Evolutionary conservation across 1,140 invertebrate genomes (phyloP).

Genomic region (Drosophila lowei): DNA sequence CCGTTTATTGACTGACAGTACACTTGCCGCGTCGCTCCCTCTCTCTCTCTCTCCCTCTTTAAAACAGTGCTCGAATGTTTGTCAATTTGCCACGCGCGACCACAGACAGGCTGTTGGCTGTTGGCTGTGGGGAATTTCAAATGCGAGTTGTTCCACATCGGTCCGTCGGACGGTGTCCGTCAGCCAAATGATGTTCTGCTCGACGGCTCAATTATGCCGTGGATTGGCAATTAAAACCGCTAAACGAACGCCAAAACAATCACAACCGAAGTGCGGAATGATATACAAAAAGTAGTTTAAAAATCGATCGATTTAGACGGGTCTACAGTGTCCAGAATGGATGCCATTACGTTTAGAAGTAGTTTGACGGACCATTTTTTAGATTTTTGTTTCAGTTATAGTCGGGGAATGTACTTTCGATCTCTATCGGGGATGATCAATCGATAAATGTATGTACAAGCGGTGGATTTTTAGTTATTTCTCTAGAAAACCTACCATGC

Average conservation of each 20-base stretch:
- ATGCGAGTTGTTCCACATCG: slow-evolving; percentile 19
- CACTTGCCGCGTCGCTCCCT: neutral
- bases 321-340: too few species aligned
- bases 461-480: neutral
- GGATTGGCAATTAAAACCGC: slow-evolving; percentile 40
- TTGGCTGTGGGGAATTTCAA: slow-evolving; percentile 23
- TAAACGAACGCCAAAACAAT: slow-evolving; percentile 24
- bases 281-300: neutral
- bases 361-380: too few species aligned
- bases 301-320: neutral
- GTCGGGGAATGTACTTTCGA: too few species aligned
- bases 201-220: slow-evolving; percentile 47
- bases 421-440: too few species aligned
- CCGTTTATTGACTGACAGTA: slow-evolving; percentile 65
- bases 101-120: slow-evolving; percentile 9
- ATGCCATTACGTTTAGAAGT: neutral
- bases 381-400: too few species aligned
- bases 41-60: slow-evolving; percentile 13
- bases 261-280: slow-evolving; percentile 11
- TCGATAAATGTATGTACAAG: too few species aligned
- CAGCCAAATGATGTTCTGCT: slow-evolving; percentile 38
- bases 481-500: too few species aligned
- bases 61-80: slow-evolving; percentile 63
- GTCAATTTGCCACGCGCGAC: slow-evolving; percentile 53
- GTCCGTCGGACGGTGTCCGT: slow-evolving; percentile 1